Evolutionary conservation across 2,888 invertebrate species (phyloP).

Genomic region (Torymus auratus): DNA sequence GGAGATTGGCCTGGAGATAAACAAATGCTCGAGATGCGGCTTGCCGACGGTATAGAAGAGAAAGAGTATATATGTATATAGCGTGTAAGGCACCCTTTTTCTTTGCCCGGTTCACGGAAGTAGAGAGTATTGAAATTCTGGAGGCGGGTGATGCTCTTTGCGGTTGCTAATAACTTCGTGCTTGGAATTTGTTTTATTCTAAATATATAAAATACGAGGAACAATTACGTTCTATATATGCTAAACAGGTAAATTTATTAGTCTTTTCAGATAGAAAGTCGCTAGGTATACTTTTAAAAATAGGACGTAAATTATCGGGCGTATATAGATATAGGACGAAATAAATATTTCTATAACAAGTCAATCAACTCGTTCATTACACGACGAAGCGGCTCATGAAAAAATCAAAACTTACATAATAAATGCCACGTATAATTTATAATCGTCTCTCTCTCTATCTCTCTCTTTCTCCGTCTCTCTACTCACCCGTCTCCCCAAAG

Average conservation of each 20-base stretch:
- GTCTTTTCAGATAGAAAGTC: too few relatives aligned
- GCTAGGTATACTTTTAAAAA: too few relatives aligned
- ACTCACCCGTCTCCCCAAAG: neutral
- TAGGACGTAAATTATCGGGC: too few relatives aligned
- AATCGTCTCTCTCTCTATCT: constrained; percentile 12
- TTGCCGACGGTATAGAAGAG: too few relatives aligned
- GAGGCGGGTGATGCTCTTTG: constrained; percentile 15
- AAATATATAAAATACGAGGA: too few relatives aligned
- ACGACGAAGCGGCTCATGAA: neutral
- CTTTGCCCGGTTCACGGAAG: constrained; percentile 23
- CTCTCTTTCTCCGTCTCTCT: too few relatives aligned
- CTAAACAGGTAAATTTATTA: too few relatives aligned
- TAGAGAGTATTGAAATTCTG: constrained; percentile 21
- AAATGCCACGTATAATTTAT: constrained; percentile 28
- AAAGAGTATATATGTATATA: too few relatives aligned
- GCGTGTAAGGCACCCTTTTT: constrained; percentile 25
- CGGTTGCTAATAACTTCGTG: neutral
- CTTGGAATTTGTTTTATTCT: neutral
- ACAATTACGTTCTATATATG: too few relatives aligned
- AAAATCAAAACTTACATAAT: constrained; percentile 14
- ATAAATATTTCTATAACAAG: constrained; percentile 18
- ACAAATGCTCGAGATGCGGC: constrained; percentile 37
- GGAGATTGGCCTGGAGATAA: constrained; percentile 48
- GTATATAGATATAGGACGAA: too few relatives aligned
- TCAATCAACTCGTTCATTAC: constrained; percentile 19